Percentiles rank a stretch among this genome's conserved stretches.
These are phyloP conservation scores for Sparus aurata DNA, from an alignment of 2,797 vertebrate species.

Conservation along the genomic window DNA sequence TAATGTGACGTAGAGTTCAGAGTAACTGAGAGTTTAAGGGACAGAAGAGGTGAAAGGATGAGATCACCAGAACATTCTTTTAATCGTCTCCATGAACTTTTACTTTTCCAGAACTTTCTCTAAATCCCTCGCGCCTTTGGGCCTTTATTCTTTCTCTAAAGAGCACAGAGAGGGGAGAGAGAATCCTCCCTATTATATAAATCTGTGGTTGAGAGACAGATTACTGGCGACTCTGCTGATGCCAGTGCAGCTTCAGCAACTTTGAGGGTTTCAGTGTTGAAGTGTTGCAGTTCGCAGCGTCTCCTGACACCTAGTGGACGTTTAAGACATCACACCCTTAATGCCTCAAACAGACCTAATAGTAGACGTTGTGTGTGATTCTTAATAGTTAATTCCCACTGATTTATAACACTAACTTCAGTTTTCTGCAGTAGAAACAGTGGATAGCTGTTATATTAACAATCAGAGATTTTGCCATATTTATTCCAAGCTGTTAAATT, in stretches of 20 bases:
- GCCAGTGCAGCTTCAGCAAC: conserved; percentile 49
- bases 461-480: too few species aligned
- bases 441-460: too few species aligned
- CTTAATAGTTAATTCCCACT: too few species aligned
- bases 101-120: conserved; percentile 37
- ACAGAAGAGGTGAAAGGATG: background rate
- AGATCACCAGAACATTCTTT: background rate
- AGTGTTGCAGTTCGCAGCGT: background rate
- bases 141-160: conserved; percentile 31
- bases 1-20: background rate
- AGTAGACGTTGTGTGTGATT: background rate
- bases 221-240: conserved; percentile 48
- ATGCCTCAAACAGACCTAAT: background rate
- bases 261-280: background rate
- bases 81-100: background rate
- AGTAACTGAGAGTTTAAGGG: background rate
- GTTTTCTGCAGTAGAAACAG: too few species aligned
- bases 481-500: too few species aligned
- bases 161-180: conserved; percentile 2
- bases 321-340: background rate
- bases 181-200: conserved; percentile 57
- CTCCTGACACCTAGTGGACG: conserved; percentile 62
- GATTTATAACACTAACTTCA: too few species aligned
- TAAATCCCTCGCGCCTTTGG: conserved; percentile 22
- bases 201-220: conserved; percentile 40